Evolutionary conservation across 2,888 invertebrate genomes (phyloP).

Genomic region (Drosophila quasianomalipes): DNA sequence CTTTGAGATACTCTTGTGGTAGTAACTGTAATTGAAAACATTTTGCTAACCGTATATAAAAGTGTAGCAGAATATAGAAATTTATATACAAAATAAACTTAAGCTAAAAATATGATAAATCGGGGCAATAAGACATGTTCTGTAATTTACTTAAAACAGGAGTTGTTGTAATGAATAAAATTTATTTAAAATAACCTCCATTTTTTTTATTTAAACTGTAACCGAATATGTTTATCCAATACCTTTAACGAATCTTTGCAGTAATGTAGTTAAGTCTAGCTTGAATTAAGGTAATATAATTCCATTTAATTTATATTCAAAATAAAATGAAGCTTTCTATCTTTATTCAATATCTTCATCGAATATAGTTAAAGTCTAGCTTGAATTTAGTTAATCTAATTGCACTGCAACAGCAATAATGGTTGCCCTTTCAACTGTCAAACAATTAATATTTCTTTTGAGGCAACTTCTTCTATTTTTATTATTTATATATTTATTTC

Average conservation of each 20-base stretch:
- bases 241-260: not conserved
- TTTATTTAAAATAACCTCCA: not conserved
- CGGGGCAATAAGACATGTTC: not conserved
- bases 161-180: not conserved
- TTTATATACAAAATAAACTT: not conserved
- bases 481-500: constrained; percentile 8
- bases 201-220: not conserved
- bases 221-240: not conserved
- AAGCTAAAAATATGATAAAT: not conserved
- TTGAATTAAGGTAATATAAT: not conserved
- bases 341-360: not conserved
- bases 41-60: too few relatives aligned
- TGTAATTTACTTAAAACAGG: not conserved
- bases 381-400: not conserved
- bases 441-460: constrained; percentile 40
- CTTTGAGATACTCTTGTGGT: not conserved
- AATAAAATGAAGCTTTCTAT: too few relatives aligned
- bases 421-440: constrained; percentile 22
- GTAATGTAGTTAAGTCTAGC: not conserved
- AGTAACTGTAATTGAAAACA: too few relatives aligned
- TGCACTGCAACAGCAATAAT: not conserved
- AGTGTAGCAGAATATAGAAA: not conserved
- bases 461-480: constrained; percentile 18
- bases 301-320: not conserved
- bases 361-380: not conserved